Conservation (phyloP, 1,140 invertebrate genomes). For the Leptinotarsa texana region DNA sequence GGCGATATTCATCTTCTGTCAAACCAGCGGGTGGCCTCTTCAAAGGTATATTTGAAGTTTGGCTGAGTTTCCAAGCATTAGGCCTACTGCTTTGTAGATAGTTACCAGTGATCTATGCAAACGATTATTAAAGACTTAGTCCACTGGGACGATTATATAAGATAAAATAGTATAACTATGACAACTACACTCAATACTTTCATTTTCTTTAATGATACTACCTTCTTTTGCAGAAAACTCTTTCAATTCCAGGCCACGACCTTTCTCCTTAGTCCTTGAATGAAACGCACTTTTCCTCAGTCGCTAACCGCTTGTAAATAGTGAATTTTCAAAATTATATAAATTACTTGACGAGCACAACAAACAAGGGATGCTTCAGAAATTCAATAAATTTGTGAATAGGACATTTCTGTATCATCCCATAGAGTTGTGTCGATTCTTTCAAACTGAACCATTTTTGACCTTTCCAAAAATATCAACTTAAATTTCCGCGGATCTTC, state of each 20-base stretch:
- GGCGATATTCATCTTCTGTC: conserved; percentile 48
- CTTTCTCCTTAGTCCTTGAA: conserved; percentile 64
- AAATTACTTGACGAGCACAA: background rate
- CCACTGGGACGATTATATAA: no score
- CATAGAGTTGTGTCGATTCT: no score
- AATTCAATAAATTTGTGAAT: background rate
- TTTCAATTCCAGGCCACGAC: conserved; percentile 67
- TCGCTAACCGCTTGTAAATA: conserved; percentile 22
- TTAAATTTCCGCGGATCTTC: no score
- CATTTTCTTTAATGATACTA: conserved; percentile 38
- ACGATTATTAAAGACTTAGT: no score
- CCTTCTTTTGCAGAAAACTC: conserved; percentile 67
- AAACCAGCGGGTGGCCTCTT: conserved; percentile 51
- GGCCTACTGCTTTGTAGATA: no score
- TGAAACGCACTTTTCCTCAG: conserved; percentile 45
- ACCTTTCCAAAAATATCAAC: no score
- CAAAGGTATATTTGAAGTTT: conserved; percentile 53
- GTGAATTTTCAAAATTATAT: background rate
- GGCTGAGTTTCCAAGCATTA: conserved; percentile 18
- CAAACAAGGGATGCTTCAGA: background rate
- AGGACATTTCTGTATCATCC: no score
- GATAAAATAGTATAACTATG: conserved; percentile 41
- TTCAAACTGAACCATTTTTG: no score
- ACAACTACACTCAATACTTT: background rate
- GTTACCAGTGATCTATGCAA: no score